These are phyloP conservation scores for Andrena cerasifolii DNA, from an alignment of 1,140 invertebrate genomes.

Conservation along the genomic window DNA sequence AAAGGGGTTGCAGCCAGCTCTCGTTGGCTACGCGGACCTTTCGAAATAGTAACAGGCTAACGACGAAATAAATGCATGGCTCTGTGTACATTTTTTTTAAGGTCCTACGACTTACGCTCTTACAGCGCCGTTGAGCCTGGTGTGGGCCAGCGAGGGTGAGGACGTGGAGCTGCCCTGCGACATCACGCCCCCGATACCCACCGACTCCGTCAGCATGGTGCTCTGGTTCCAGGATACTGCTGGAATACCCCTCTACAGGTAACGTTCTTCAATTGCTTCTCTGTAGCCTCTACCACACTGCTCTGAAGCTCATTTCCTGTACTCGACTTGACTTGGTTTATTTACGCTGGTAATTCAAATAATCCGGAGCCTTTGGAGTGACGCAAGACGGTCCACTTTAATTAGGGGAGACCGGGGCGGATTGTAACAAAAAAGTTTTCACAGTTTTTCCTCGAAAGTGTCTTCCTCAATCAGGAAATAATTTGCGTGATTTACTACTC, in stretches of 20 bases:
- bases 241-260: constrained; percentile 93
- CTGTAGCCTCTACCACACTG: too few relatives aligned
- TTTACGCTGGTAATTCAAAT: background rate
- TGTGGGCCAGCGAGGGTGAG: constrained; percentile 89
- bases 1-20: background rate
- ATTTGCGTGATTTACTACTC: too few relatives aligned
- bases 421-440: too few relatives aligned
- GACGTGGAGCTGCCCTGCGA: constrained; percentile 91
- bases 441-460: too few relatives aligned
- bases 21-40: background rate
- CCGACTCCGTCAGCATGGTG: constrained; percentile 90
- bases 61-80: background rate
- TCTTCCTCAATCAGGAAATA: too few relatives aligned
- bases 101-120: constrained; percentile 21
- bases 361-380: background rate
- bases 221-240: constrained; percentile 93
- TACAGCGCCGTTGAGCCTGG: constrained; percentile 85
- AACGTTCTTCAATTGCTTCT: too few relatives aligned
- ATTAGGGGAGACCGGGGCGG: too few relatives aligned
- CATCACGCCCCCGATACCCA: constrained; percentile 87
- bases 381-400: too few relatives aligned
- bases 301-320: too few relatives aligned
- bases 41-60: background rate
- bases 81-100: constrained; percentile 3
- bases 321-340: too few relatives aligned